A percentile compares a stretch with the other conserved stretches of the same genome.
Conservation (phyloP, 1,140 invertebrate species). For the Chrysomallon squamiferum region DNA sequence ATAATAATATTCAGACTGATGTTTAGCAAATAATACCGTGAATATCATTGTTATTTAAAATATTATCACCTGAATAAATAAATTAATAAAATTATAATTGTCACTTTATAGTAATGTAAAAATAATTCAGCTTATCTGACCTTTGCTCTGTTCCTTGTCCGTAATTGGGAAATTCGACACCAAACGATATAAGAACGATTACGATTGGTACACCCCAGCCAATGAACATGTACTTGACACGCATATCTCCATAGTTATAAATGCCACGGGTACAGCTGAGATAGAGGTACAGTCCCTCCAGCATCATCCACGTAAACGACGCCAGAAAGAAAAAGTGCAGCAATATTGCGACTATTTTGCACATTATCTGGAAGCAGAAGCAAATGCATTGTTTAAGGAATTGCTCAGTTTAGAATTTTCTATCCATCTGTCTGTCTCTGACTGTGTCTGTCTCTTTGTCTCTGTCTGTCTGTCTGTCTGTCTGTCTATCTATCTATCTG, state of each 20-base stretch:
- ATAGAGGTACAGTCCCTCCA: conserved; percentile 81
- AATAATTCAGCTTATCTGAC: conserved; percentile 12
- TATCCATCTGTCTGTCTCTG: too few relatives aligned
- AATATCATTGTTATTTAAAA: too few relatives aligned
- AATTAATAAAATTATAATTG: conserved; percentile 1
- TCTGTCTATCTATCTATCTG: too few relatives aligned
- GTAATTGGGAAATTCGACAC: conserved; percentile 37
- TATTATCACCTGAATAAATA: too few relatives aligned
- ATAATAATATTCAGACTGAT: too few relatives aligned
- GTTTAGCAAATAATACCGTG: too few relatives aligned
- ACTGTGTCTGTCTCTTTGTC: too few relatives aligned
- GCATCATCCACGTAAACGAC: conserved; percentile 95
- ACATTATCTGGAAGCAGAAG: conserved; percentile 68
- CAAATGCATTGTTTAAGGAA: too few relatives aligned
- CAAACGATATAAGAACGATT: conserved; percentile 38
- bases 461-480: too few relatives aligned
- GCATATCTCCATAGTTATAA: conserved; percentile 30
- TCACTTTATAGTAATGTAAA: not conserved
- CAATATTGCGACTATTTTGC: conserved; percentile 86
- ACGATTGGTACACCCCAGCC: conserved; percentile 43
- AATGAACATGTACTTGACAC: conserved; percentile 31
- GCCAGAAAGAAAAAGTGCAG: conserved; percentile 95
- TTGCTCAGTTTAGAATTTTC: too few relatives aligned
- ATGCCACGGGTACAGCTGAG: conserved; percentile 38
- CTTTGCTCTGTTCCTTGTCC: conserved; percentile 32